Base-by-base conservation (phyloP, 2,797 vertebrate species). In the Linurgus olivaceus region DNA sequence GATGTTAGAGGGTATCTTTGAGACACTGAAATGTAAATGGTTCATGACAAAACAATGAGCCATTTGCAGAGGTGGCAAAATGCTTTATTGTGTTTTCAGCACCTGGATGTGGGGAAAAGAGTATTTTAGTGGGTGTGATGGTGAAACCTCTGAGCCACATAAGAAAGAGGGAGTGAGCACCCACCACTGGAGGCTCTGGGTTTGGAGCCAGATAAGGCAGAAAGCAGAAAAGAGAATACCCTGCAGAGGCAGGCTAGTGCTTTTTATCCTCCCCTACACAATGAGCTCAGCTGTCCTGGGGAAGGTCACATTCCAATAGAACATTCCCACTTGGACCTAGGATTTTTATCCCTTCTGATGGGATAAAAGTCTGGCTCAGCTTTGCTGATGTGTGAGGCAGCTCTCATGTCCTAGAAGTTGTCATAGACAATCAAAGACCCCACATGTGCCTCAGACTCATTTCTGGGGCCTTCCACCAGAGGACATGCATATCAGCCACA, bases 391-490 rank as follows among this genome's bases (percentile, higher is more conserved):
- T 47, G 17, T 52, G 7, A 1, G 17, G 42, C 13, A 38, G 17
- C 7, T 55, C 8, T 17, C 28, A 6, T 17, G 9, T 51, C 7
- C 48, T 44, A 44, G 48, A 44, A 52, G 15, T 18, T 45, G 21
- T n/a, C 40, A 54, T 5, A 55, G 28, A 47, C 40, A 17, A 25
- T 38, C 40, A 47, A n/a, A 55, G 33, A 13, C 8, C 5, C 3
- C 2, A 1, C 16, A 44, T 0, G 2, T 24, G 10, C 28, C 35
- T 38, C 33, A 79, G 18, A n/a, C 23, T n/a, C 9, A 38, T 48
- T 67, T 67, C 35, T 67, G 42, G 23, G 11, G 29, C 28, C 11
- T 48, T 48, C 23, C 9, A 23, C 6, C 23, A 23, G 33, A 67
- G 33, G 11, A 47, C 9, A 19, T 9, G 9, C 0, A 1, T 14